Percentiles rank a stretch among this genome's conserved stretches.
Conservation (phyloP, 2,888 invertebrate genomes). For the Myopa testacea region DNA sequence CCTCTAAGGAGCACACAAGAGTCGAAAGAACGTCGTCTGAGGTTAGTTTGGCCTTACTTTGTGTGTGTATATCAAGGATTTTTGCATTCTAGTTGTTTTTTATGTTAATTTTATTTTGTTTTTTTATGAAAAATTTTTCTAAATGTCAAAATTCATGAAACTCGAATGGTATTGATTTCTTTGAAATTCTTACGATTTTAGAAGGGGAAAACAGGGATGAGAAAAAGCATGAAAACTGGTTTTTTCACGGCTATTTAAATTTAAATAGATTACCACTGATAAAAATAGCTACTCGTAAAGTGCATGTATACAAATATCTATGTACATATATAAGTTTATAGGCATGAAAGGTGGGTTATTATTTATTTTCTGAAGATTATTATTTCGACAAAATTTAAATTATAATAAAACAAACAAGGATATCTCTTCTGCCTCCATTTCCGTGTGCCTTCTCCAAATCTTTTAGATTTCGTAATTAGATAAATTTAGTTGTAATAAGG, state of each 20-base stretch:
- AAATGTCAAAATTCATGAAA: background rate
- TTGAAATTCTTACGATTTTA: background rate
- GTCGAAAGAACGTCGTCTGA: conserved; percentile 27
- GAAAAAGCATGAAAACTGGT: conserved; percentile 1
- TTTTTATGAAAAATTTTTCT: background rate
- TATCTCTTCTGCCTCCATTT: too few species aligned
- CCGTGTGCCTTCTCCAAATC: too few species aligned
- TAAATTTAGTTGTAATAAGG: too few species aligned
- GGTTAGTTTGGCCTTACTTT: conserved; percentile 32
- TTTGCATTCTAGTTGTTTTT: conserved; percentile 17
- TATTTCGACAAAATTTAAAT: too few species aligned
- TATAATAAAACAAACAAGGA: too few species aligned
- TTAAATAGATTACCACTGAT: too few species aligned
- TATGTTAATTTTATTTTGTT: background rate
- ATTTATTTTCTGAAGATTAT: too few species aligned
- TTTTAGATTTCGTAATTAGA: too few species aligned
- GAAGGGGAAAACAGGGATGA: background rate
- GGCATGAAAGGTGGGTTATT: too few species aligned
- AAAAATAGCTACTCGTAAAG: too few species aligned
- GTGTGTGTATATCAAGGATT: conserved; percentile 37
- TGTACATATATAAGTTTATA: too few species aligned
- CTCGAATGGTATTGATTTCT: conserved; percentile 7
- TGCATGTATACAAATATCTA: too few species aligned
- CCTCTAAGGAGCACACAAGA: conserved; percentile 22
- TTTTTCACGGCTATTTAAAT: background rate